Evolutionary conservation across 2,888 invertebrate species (phyloP).

Genomic region (Stenotaenia linearis): DNA sequence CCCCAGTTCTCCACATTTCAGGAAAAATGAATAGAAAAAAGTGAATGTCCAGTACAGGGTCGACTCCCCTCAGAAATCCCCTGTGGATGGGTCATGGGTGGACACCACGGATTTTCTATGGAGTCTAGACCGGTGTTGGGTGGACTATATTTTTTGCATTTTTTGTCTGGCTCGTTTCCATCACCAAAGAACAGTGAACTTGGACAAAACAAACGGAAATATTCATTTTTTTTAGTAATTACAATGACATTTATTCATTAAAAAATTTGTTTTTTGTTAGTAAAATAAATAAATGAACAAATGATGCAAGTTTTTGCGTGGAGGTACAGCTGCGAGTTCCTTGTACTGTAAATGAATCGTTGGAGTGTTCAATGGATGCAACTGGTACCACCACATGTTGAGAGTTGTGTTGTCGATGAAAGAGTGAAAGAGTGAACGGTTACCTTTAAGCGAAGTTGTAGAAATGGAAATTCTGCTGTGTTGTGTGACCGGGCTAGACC

Average conservation of each 20-base stretch:
- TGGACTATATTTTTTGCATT: not conserved
- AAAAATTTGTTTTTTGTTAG: too few relatives aligned
- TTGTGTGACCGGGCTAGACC: too few relatives aligned
- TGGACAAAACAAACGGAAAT: not conserved
- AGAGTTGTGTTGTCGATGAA: too few relatives aligned
- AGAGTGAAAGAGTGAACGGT: too few relatives aligned
- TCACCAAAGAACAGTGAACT: not conserved
- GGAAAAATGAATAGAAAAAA: not conserved
- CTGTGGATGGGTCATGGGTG: not conserved
- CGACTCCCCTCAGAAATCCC: not conserved
- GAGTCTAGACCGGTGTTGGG: not conserved
- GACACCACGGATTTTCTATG: not conserved
- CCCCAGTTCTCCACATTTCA: not conserved
- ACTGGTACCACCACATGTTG: too few relatives aligned
- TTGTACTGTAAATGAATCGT: too few relatives aligned
- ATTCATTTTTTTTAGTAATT: not conserved
- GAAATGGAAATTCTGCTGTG: too few relatives aligned
- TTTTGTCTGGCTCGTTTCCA: not conserved
- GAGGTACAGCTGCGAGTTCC: not conserved
- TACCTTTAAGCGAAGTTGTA: too few relatives aligned
- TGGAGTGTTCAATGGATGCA: too few relatives aligned
- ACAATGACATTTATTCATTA: too few relatives aligned
- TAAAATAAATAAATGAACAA: too few relatives aligned
- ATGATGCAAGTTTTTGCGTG: not conserved
- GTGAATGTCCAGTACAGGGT: not conserved